Evolutionary conservation across 2,888 invertebrate genomes (phyloP), one percentile per base, ranked within the genome.

Genomic region (Drosophila colorata): DNA sequence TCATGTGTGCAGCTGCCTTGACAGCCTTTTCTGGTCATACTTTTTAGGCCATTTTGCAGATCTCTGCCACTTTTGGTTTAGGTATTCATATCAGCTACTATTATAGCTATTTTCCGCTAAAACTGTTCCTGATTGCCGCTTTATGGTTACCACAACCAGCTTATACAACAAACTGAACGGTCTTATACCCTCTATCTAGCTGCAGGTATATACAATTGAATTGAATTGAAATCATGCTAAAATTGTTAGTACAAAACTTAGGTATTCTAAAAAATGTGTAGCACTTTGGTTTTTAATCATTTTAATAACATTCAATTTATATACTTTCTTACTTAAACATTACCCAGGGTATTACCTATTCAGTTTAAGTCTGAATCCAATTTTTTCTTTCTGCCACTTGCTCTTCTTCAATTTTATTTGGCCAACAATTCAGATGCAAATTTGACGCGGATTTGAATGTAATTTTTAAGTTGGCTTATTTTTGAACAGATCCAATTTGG

Each of bases 21-120:
- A 44, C 55, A 28, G 51, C 53, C 52, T 40, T 66, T 57, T 69
- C 55, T 47, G 65, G 60, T 60, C 68, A 79, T 67, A 77, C 71
- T 80, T 86, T 71, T 74, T 74, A 74, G 88, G 74, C 80, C 73
- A 79, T 85, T 89, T 88, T 76, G 86, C 75, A 78, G 70, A 87
- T 69, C 68, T 78, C 68, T 74, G 87, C 63, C 84, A 59, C 33
- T 68, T 80, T 85, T 69, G 86, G 73, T 66, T 69, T 79, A 70
- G 72, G 82, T 89, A 85, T 89, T 89, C 88, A 79, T 88, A 89
- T 89, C 89, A 82, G 86, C 79, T 77, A 82, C 89, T 82, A 88
- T 89, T 86, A 89, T 71, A 72, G 80, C 87, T 64, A 88, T 85
- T 89, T 85, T 89, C 84, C 89, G 90, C 88, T 83, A 85, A 88